Base-by-base conservation (phyloP, 2,113 vertebrate species). In the Oncorhynchus gorbuscha region DNA sequence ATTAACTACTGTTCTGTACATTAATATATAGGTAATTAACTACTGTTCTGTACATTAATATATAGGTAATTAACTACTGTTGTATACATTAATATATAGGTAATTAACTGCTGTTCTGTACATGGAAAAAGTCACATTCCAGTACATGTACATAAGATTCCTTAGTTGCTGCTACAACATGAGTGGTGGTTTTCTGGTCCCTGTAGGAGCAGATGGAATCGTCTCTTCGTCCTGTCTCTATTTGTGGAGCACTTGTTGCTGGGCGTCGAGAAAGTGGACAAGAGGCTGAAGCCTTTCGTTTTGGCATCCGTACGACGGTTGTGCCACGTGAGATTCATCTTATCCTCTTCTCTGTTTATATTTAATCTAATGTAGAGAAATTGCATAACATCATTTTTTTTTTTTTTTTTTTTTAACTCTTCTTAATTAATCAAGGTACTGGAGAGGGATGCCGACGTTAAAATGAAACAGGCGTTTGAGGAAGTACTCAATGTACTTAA, bases 201-300 rank as follows among this genome's bases (percentile, higher is more conserved):
- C 14, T 32, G 76, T 89, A 99, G 97, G 39, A 70, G 35, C 76
- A 90, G 86, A 20, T 99, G 97, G 97, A 94, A 88, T 79, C 91
- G 92, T 0, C 89, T 99, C 51, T 95, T 94, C 66, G 92, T 92
- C 28, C 74, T 96, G 51, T 93, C 95, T 0, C 91, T 99, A 1
- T 98, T 98, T 51, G 90, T 97, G 86, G 96, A 98, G 18, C 96
- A 98, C 0, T 91, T 98, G 64, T 3, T 96, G 0, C 0, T 96
- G 45, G 94, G 88, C 49, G 88, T 91, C 0, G 65, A 86, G 68
- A 20, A 76, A 0, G 24, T 88, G 2, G 82, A 94, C 61, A 82
- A 87, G 0, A 91, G 94, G 26, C 81, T 98, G 18, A 12, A 79
- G n/a, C 20, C n/a, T 1, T 30, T 95, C 13, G 87, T 96, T 77